phyloP scores from a whole-genome alignment of 2,888 invertebrate species.

The Ommatoiulus sabulosus region DNA sequence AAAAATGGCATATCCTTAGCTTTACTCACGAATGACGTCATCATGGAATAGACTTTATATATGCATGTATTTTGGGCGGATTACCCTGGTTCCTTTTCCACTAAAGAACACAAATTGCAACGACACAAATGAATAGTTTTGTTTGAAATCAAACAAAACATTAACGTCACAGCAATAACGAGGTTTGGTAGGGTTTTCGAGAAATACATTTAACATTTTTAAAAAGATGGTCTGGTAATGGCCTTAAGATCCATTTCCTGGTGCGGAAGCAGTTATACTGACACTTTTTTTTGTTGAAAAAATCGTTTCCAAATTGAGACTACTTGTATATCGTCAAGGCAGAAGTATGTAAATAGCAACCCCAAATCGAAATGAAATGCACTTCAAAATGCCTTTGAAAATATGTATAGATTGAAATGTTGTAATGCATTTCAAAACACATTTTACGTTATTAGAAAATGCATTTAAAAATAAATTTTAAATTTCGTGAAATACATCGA shows the following conservation, averaged over 20 bases:
- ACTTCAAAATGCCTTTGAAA: too few relatives aligned
- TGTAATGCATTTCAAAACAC: too few relatives aligned
- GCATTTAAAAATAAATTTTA: too few relatives aligned
- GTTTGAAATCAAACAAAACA: neutral
- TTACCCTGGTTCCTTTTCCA: constrained; percentile 35
- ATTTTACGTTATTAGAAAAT: too few relatives aligned
- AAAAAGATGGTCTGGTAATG: neutral
- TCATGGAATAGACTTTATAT: neutral
- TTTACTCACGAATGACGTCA: neutral
- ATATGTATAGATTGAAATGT: too few relatives aligned
- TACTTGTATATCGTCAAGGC: too few relatives aligned
- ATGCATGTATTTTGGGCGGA: neutral
- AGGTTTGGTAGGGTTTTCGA: neutral
- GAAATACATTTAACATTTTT: constrained; percentile 8
- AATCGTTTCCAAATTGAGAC: too few relatives aligned
- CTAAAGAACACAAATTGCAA: neutral
- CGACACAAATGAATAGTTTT: neutral
- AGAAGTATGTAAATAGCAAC: too few relatives aligned
- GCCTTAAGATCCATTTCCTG: neutral
- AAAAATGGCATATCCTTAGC: neutral
- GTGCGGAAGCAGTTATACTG: too few relatives aligned
- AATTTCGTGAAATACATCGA: too few relatives aligned
- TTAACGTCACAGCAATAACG: neutral
- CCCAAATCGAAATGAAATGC: too few relatives aligned
- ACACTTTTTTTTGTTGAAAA: too few relatives aligned